Percentiles rank a stretch among this genome's conserved stretches.
These are phyloP conservation scores for Percopsis omiscomaycus DNA, from an alignment of 2,797 vertebrate species.

Conservation along the genomic window DNA sequence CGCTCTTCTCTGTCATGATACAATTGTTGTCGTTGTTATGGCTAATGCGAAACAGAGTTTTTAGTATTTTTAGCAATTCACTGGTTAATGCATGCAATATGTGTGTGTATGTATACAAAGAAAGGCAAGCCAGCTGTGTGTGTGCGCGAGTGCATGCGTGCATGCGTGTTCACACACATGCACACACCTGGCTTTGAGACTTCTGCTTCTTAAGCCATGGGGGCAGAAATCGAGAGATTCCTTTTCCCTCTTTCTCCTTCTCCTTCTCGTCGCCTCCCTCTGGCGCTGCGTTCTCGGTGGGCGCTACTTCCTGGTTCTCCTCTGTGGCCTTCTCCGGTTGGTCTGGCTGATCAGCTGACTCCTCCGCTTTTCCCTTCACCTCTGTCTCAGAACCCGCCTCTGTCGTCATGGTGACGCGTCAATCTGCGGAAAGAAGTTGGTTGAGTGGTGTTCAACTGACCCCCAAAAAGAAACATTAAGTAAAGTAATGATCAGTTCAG, in stretches of 20 bases:
- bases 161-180: background rate
- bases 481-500: background rate
- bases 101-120: too few species aligned
- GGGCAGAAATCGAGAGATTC: slow-evolving; percentile 92
- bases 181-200: slow-evolving; percentile 82
- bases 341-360: slow-evolving; percentile 65
- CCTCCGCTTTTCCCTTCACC: slow-evolving; percentile 84
- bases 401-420: slow-evolving; percentile 87
- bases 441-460: slow-evolving; percentile 9
- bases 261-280: slow-evolving; percentile 55
- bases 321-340: slow-evolving; percentile 54
- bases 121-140: too few species aligned
- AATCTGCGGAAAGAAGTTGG: slow-evolving; percentile 71
- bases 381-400: slow-evolving; percentile 86
- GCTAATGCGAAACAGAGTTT: too few species aligned
- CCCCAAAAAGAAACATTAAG: slow-evolving; percentile 2
- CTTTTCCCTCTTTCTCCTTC: slow-evolving; percentile 81
- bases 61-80: too few species aligned
- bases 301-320: slow-evolving; percentile 57
- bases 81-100: too few species aligned
- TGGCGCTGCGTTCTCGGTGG: slow-evolving; percentile 33
- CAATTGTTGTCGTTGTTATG: too few species aligned
- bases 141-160: background rate
- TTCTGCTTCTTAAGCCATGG: slow-evolving; percentile 97
- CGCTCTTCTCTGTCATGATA: too few species aligned